Percentiles rank a stretch among this genome's conserved stretches.
phyloP scores from a whole-genome alignment of 2,888 invertebrate species.

The Tryphoninae sp. region DNA sequence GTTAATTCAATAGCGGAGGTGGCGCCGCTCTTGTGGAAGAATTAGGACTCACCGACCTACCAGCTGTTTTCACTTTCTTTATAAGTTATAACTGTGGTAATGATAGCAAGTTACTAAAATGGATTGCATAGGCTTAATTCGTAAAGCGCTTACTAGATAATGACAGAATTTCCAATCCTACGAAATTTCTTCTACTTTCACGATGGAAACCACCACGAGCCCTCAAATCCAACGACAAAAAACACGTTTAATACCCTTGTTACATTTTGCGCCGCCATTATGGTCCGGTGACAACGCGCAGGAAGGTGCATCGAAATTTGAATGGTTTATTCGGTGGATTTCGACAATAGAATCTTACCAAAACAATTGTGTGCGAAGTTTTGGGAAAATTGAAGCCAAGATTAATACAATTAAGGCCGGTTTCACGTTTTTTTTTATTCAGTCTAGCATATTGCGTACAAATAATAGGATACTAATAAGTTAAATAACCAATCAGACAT shows the following conservation, averaged over 20 bases:
- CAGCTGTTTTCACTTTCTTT: neutral
- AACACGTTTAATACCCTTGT: too few relatives aligned
- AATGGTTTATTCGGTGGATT: too few relatives aligned
- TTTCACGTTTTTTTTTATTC: conserved; percentile 52
- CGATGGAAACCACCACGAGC: too few relatives aligned
- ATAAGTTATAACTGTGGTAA: neutral
- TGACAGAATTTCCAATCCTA: too few relatives aligned
- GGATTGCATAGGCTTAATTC: too few relatives aligned
- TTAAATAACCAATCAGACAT: conserved; percentile 56
- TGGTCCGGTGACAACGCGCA: too few relatives aligned
- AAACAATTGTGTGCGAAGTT: neutral
- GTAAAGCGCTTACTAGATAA: too few relatives aligned
- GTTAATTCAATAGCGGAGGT: neutral
- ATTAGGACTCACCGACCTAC: neutral
- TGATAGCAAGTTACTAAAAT: neutral
- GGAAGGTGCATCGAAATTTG: too few relatives aligned
- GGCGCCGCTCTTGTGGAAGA: neutral
- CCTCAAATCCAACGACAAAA: too few relatives aligned
- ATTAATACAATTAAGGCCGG: neutral
- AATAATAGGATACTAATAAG: conserved; percentile 61
- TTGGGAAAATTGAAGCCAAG: neutral
- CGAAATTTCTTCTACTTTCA: too few relatives aligned
- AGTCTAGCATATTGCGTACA: conserved; percentile 59
- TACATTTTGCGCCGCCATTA: too few relatives aligned
- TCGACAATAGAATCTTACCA: neutral